Base-by-base conservation (phyloP, 2,888 invertebrate genomes). In the Spatulosminthurus flaviceps region DNA sequence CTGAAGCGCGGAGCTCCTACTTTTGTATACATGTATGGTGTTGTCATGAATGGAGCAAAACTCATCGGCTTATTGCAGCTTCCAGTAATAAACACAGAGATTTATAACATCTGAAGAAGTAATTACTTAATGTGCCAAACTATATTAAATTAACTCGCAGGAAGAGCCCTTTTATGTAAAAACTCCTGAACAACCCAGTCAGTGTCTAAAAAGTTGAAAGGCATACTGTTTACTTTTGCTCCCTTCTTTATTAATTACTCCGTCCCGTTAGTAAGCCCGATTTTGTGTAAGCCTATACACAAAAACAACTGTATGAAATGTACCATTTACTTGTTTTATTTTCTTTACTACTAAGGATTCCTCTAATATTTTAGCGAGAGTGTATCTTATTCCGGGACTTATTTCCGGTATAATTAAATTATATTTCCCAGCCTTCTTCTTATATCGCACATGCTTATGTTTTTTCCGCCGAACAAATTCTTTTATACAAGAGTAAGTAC, bases 371-470 rank as follows among this genome's bases (percentile, higher is more conserved):
- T 51, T 51, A 51, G 51, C 51, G n/a, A 34, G 34, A 34, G 5
- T 41, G 41, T 41, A 41, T 9, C 41, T 41, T 51, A 51, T 51
- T 51, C 51, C 51, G 2, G 51, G 51, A 51, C 51, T 51, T 51
- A 51, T 51, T 51, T 51, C 51, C 51, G 51, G 51, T 16, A 2
- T 51, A 51, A 51, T 51, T 51, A 51, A 51, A 51, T 51, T 51
- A 51, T n/a, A n/a, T 51, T 13, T n/a, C 51, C n/a, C 51, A n/a
- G 51, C 2, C 51, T 13, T 9, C 16, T 51, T 11, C n/a, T n/a
- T n/a, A n/a, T n/a, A n/a, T n/a, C n/a, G n/a, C n/a, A 51, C 16
- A 16, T 51, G n/a, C 16, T 51, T 51, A 51, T 13, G 51, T 2
- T 19, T 51, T 19, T 51, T 51, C 51, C 51, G 16, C 51, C 16